These are phyloP conservation scores for Cherax quadricarinatus DNA, from an alignment of 1,140 invertebrate species.

Conservation along the genomic window DNA sequence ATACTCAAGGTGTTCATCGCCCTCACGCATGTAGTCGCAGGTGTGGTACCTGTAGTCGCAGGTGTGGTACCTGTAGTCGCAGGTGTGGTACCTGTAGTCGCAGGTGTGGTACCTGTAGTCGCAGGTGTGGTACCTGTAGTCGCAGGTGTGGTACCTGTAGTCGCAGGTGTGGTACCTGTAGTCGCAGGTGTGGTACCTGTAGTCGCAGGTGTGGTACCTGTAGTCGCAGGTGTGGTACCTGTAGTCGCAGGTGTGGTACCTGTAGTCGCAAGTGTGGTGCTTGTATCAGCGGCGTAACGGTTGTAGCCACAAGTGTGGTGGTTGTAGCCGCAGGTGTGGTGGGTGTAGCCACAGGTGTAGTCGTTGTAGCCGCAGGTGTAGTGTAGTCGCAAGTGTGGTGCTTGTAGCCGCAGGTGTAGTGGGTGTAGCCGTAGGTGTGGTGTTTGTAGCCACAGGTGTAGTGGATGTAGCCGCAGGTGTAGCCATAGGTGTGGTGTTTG, in stretches of 20 bases:
- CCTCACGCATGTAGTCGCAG: not conserved
- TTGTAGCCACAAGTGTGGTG: not conserved
- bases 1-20: too few species aligned
- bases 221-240: not conserved
- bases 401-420: not conserved
- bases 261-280: not conserved
- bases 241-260: not conserved
- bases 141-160: not conserved
- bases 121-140: not conserved
- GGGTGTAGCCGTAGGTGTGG: not conserved
- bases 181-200: not conserved
- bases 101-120: not conserved
- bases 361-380: not conserved
- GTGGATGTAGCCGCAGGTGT: not conserved
- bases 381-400: not conserved
- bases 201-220: too few species aligned
- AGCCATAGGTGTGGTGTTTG: not conserved
- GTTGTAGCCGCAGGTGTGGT: not conserved
- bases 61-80: not conserved
- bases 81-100: not conserved
- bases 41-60: not conserved
- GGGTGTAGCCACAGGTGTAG: not conserved
- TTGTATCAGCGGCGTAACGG: slow-evolving; percentile 6
- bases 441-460: not conserved
- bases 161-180: not conserved